These are phyloP conservation scores for Prenolepis imparis DNA, from an alignment of 2,888 invertebrate species.

Conservation along the genomic window DNA sequence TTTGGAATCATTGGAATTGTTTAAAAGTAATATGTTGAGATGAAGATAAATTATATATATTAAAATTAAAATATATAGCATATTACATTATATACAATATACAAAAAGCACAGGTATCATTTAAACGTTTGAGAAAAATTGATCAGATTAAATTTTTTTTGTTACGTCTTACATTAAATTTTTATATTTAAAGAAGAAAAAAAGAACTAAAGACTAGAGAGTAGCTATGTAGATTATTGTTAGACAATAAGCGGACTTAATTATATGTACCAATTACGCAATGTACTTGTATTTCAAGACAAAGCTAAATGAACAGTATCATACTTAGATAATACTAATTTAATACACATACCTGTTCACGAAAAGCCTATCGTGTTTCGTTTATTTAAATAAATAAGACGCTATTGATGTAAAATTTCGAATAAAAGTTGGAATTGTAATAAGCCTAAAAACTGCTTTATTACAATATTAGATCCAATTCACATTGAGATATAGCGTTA, in stretches of 20 bases:
- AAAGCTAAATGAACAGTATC: slow-evolving; percentile 27
- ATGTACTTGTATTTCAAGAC: slow-evolving; percentile 36
- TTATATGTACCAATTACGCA: slow-evolving; percentile 42
- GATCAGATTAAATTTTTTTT: slow-evolving; percentile 27
- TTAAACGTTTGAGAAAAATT: slow-evolving; percentile 29
- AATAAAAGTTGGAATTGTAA: slow-evolving; percentile 79
- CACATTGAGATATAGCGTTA: slow-evolving; percentile 19
- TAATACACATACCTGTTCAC: slow-evolving; percentile 60
- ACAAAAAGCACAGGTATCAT: slow-evolving; percentile 20
- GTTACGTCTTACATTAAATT: slow-evolving; percentile 42
- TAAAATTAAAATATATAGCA: slow-evolving; percentile 36
- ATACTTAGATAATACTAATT: slow-evolving; percentile 52
- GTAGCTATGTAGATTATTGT: slow-evolving; percentile 57
- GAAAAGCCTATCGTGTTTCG: slow-evolving; percentile 55
- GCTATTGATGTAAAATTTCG: slow-evolving; percentile 73
- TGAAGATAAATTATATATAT: slow-evolving; percentile 54
- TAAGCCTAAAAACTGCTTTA: slow-evolving; percentile 79
- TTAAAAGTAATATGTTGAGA: slow-evolving; percentile 57
- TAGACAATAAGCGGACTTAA: slow-evolving; percentile 65
- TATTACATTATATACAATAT: slow-evolving; percentile 9
- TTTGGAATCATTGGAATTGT: slow-evolving; percentile 71
- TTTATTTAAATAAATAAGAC: slow-evolving; percentile 69
- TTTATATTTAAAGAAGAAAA: slow-evolving; percentile 40
- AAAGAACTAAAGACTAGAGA: slow-evolving; percentile 31
- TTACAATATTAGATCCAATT: slow-evolving; percentile 66